Percentiles rank a stretch among this genome's conserved stretches.
Conservation (phyloP, 2,888 invertebrate species). For the Nymphalis c-album region DNA sequence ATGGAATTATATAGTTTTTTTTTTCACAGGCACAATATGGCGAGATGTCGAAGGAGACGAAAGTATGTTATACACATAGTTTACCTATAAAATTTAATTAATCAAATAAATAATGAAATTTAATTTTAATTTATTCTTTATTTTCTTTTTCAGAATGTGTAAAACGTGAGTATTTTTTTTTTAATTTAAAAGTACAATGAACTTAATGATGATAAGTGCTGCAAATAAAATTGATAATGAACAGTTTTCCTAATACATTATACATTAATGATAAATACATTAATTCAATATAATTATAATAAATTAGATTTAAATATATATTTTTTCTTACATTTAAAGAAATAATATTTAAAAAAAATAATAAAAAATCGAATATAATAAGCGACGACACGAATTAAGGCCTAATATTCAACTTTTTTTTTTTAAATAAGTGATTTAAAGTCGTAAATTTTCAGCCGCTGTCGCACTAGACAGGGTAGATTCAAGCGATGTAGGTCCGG, state of each 20-base stretch:
- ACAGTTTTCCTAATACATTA: background rate
- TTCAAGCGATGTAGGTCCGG: constrained; percentile 55
- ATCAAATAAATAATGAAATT: background rate
- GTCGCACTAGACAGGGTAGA: constrained; percentile 48
- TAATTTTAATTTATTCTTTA: background rate
- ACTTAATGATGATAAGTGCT: background rate
- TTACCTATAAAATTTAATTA: background rate
- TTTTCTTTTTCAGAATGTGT: constrained; percentile 47
- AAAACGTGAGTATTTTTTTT: constrained; percentile 48
- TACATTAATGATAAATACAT: background rate
- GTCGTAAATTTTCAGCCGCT: constrained; percentile 44
- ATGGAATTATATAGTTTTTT: constrained; percentile 20
- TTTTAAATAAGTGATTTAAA: background rate
- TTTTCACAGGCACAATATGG: constrained; percentile 45
- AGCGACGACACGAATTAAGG: background rate
- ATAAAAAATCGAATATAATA: background rate
- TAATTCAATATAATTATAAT: background rate
- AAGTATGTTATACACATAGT: constrained; percentile 41
- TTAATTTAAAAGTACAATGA: background rate
- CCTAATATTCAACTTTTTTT: background rate
- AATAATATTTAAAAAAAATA: too few species aligned
- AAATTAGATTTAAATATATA: background rate
- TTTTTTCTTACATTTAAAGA: too few species aligned
- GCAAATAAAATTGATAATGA: background rate
- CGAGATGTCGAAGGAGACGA: constrained; percentile 45